A percentile compares a stretch with the other conserved stretches of the same genome.
These are phyloP conservation scores for Trinorchestia longiramus DNA, from an alignment of 1,140 invertebrate genomes.

Conservation along the genomic window DNA sequence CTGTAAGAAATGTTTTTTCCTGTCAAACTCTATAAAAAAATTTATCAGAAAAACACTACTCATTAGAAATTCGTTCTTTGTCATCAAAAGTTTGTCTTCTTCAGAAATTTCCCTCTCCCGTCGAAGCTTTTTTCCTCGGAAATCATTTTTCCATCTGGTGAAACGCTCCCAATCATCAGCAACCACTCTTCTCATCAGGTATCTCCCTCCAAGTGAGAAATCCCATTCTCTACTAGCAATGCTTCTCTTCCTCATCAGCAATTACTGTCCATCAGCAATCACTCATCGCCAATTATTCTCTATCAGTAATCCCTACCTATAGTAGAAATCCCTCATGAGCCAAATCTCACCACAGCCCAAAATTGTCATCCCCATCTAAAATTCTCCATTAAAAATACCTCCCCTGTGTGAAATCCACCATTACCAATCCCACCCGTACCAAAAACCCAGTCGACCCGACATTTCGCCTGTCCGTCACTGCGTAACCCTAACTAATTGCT, in stretches of 20 bases:
- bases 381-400: not conserved
- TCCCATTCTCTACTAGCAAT: not conserved
- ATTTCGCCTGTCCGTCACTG: not conserved
- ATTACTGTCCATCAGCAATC: not conserved
- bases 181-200: not conserved
- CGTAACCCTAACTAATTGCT: constrained; percentile 13
- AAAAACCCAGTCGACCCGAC: not conserved
- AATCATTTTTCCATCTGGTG: not conserved
- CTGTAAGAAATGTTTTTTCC: too few species aligned
- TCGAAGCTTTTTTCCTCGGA: not conserved
- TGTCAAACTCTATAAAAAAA: too few species aligned
- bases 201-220: not conserved
- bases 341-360: too few species aligned
- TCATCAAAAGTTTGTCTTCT: too few species aligned
- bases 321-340: not conserved
- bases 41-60: not conserved
- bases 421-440: not conserved
- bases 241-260: not conserved
- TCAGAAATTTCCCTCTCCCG: not conserved
- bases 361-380: not conserved
- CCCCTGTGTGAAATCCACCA: not conserved
- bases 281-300: not conserved
- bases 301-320: too few species aligned
- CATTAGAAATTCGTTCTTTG: not conserved
- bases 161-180: not conserved